Percentiles rank a stretch among this genome's conserved stretches.
phyloP scores from a whole-genome alignment of 2,113 vertebrate species.

The Arothron firmamentum region DNA sequence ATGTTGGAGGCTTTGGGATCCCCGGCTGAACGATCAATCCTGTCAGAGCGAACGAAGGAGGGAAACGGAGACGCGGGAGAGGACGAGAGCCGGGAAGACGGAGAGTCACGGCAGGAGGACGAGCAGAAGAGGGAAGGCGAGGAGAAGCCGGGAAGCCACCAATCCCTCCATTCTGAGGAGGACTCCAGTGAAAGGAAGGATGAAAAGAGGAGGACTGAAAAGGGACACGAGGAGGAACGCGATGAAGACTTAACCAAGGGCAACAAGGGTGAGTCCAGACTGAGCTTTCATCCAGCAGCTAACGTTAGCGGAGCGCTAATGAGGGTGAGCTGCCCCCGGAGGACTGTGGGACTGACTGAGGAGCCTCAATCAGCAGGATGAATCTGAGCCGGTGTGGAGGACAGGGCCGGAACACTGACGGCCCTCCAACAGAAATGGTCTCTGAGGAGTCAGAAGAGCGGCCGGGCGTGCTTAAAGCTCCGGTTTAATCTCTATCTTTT shows the following conservation, averaged over 20 bases:
- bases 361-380: constrained; percentile 61
- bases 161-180: constrained; percentile 46
- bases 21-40: constrained; percentile 57
- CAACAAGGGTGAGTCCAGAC: constrained; percentile 36
- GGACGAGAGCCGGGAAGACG: constrained; percentile 17
- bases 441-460: too few species aligned
- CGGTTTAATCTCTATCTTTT: too few species aligned
- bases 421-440: constrained; percentile 30
- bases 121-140: constrained; percentile 35
- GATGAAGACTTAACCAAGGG: constrained; percentile 31
- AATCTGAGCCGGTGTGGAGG: constrained; percentile 19
- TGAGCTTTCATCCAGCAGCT: neutral
- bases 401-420: constrained; percentile 32
- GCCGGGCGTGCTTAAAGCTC: too few species aligned
- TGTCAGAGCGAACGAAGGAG: constrained; percentile 56
- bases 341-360: constrained; percentile 48
- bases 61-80: constrained; percentile 34
- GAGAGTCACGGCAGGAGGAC: constrained; percentile 40
- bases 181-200: constrained; percentile 47
- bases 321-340: constrained; percentile 4
- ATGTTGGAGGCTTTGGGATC: constrained; percentile 64
- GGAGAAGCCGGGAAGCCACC: constrained; percentile 48
- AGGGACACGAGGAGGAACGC: constrained; percentile 37
- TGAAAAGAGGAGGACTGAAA: constrained; percentile 45
- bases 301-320: neutral